Base-by-base conservation (phyloP, 1,140 invertebrate genomes). In the Calephelis nemesis region DNA sequence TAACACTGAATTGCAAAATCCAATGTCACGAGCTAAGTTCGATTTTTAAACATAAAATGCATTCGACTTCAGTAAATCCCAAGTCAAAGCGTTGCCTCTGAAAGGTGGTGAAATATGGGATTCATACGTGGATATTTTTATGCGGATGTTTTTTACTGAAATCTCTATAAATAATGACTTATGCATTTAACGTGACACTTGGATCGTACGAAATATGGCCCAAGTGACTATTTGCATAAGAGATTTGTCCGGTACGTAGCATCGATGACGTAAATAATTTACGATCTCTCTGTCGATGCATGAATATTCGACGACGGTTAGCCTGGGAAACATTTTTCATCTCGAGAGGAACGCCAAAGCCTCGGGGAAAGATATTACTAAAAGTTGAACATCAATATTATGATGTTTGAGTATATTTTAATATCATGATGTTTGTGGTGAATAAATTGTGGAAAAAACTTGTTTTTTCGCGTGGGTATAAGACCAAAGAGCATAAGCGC, bases 251-350 rank as follows among this genome's bases (percentile, higher is more conserved):
- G 70, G 69, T 74, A 77, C 72, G 77, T 76, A 79, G 73, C 76
- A 77, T 73, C 78, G 81, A 80, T 74, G 74, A 76, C 77, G 83
- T 77, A 83, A 84, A 87, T 87, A 85, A 87, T 85, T 87, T 85
- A 87, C 82, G 81, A 85, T 74, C 81, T 68, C 73, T 82, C 77
- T 82, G 74, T 76, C 82, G 81, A 79, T 83, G 85, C 76, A 84
- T 85, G 82, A 84, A 86, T 87, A 85, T 88, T 86, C 85, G 79
- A 86, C 79, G 82, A 85, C 76, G 77, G 76, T 79, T 77, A 79
- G 78, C 79, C 74, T 72, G 77, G 75, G 76, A 77, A 84, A 84
- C 82, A 86, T 88, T 88, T 87, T 87, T 87, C 85, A 87, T 85
- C 74, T 77, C 68, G 70, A 79, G 76, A 78, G 73, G 78, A 77